Conservation (phyloP, 2,888 invertebrate genomes). For the Oligia strigilis region DNA sequence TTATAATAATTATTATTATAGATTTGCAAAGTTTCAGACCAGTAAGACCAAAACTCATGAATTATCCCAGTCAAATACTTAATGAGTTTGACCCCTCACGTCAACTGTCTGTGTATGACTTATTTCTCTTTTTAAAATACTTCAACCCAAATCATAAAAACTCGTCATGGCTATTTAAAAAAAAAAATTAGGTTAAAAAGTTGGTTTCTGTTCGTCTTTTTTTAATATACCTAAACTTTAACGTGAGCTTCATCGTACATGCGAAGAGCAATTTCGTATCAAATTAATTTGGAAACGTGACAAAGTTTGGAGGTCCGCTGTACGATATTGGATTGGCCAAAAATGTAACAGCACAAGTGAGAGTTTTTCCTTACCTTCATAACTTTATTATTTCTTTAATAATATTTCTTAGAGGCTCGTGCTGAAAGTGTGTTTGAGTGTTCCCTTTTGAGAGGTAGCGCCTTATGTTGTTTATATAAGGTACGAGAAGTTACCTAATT, state of each 20-base stretch:
- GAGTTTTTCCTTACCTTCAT: neutral
- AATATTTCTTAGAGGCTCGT: neutral
- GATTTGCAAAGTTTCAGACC: neutral
- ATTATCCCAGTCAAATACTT: neutral
- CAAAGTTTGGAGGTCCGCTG: neutral
- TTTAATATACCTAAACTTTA: neutral
- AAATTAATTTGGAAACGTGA: slow-evolving; percentile 2
- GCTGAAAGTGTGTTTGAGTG: neutral
- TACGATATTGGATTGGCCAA: neutral
- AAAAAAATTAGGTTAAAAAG: neutral
- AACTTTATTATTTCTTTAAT: neutral
- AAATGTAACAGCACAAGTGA: neutral
- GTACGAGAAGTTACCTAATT: neutral
- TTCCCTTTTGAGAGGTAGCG: neutral
- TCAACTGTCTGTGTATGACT: neutral
- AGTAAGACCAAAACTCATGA: neutral
- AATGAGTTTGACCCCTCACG: neutral
- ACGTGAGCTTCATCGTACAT: neutral
- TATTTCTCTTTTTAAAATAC: neutral
- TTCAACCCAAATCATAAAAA: neutral
- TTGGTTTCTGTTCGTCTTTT: neutral
- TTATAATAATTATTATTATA: neutral
- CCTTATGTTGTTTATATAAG: neutral
- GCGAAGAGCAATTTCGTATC: neutral
- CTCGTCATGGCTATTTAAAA: too few relatives aligned